Percentiles rank a stretch among this genome's conserved stretches.
phyloP scores from a whole-genome alignment of 2,113 vertebrate genomes.

The Apodemus sylvaticus region DNA sequence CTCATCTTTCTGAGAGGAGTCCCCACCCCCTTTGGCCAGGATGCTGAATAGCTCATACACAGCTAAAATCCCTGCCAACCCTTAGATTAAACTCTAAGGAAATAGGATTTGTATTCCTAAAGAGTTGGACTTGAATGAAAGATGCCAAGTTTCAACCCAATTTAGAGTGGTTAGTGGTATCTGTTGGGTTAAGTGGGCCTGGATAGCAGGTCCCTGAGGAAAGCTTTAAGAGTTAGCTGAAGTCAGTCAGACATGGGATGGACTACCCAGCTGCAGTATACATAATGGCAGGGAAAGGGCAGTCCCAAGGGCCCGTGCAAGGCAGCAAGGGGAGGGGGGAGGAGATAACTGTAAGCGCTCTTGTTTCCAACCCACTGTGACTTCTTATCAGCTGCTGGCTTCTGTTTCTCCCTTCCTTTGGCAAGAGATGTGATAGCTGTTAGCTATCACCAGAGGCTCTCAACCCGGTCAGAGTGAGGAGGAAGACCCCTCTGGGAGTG shows the following conservation, averaged over 20 bases:
- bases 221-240: background rate
- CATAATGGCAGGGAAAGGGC: background rate
- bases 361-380: background rate
- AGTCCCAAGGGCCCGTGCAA: background rate
- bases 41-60: slow-evolving; percentile 38
- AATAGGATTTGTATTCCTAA: slow-evolving; percentile 50
- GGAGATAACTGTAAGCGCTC: background rate
- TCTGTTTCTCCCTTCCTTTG: background rate
- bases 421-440: background rate
- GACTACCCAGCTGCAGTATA: background rate
- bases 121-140: background rate
- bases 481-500: background rate
- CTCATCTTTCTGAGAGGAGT: slow-evolving; percentile 26
- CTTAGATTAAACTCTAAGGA: slow-evolving; percentile 63
- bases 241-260: background rate
- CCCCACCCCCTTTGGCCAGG: background rate
- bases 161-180: background rate
- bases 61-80: slow-evolving; percentile 53
- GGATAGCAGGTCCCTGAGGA: background rate
- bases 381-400: background rate
- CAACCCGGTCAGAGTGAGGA: background rate
- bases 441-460: background rate
- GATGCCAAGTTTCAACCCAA: background rate
- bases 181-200: background rate
- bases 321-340: background rate